Conservation (phyloP, 2,797 vertebrate genomes). For the Semaprochilodus insignis region DNA sequence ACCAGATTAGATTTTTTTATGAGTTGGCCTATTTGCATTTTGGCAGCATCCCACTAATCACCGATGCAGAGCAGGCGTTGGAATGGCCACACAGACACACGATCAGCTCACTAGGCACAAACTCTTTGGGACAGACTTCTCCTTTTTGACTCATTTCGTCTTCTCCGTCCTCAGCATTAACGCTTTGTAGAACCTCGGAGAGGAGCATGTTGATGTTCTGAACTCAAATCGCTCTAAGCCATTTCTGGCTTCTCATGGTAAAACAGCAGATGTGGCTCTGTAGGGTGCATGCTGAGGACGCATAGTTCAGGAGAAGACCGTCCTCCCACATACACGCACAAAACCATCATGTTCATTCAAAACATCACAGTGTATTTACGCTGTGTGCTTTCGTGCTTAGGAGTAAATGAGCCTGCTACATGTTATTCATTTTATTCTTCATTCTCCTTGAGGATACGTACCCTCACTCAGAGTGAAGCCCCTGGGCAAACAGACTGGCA, state of each 20-base stretch:
- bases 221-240: constrained; percentile 29
- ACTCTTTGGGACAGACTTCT: constrained; percentile 15
- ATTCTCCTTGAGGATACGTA: constrained; percentile 16
- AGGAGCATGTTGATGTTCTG: constrained; percentile 24
- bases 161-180: not conserved
- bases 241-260: constrained; percentile 1
- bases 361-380: not conserved
- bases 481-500: constrained; percentile 49
- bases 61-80: not conserved
- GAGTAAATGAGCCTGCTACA: not conserved
- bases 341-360: not conserved
- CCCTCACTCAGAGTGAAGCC: constrained; percentile 16
- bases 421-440: constrained; percentile 23
- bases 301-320: not conserved
- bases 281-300: constrained; percentile 18
- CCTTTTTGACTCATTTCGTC: not conserved
- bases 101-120: not conserved
- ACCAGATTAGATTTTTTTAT: not conserved
- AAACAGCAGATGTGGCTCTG: constrained; percentile 24
- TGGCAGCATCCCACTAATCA: constrained; percentile 28
- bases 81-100: not conserved
- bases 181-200: not conserved
- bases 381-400: not conserved
- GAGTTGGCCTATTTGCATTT: not conserved
- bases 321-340: not conserved